Conservation (phyloP, 1,140 invertebrate genomes). For the Goniozus legneri region DNA sequence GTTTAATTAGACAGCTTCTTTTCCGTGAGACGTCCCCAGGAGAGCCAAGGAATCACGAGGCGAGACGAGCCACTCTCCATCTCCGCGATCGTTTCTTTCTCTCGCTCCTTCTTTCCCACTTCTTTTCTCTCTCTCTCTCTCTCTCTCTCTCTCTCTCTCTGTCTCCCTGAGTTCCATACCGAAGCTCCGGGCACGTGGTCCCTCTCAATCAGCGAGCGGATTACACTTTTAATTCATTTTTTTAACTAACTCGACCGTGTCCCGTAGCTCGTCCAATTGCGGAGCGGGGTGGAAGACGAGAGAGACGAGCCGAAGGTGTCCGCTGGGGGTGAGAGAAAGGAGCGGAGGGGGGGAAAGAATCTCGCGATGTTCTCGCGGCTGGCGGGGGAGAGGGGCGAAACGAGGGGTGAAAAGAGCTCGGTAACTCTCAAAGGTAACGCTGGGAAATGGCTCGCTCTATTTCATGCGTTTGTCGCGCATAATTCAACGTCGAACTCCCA, state of each 20-base stretch:
- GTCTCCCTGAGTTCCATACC: too few species aligned
- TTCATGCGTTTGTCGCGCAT: too few species aligned
- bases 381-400: slow-evolving; percentile 4
- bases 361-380: neutral
- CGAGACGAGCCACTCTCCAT: slow-evolving; percentile 36
- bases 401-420: slow-evolving; percentile 18
- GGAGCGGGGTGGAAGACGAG: slow-evolving; percentile 1
- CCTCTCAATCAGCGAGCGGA: slow-evolving; percentile 42
- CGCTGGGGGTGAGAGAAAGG: slow-evolving; percentile 5
- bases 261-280: slow-evolving; percentile 14
- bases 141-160: too few species aligned
- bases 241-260: slow-evolving; percentile 35
- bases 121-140: too few species aligned
- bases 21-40: slow-evolving; percentile 33
- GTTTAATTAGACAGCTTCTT: slow-evolving; percentile 51
- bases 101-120: too few species aligned
- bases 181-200: slow-evolving; percentile 18
- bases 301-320: slow-evolving; percentile 3
- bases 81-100: slow-evolving; percentile 17
- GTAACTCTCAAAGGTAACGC: slow-evolving; percentile 14
- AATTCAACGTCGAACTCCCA: too few species aligned
- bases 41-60: slow-evolving; percentile 44
- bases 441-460: too few species aligned
- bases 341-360: neutral
- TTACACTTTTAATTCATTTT: slow-evolving; percentile 52